Evolutionary conservation across 92 coral and sea anemone species (phyloP), one percentile per base, ranked within the genome.

Genomic region (Plumapathes pennacea): DNA sequence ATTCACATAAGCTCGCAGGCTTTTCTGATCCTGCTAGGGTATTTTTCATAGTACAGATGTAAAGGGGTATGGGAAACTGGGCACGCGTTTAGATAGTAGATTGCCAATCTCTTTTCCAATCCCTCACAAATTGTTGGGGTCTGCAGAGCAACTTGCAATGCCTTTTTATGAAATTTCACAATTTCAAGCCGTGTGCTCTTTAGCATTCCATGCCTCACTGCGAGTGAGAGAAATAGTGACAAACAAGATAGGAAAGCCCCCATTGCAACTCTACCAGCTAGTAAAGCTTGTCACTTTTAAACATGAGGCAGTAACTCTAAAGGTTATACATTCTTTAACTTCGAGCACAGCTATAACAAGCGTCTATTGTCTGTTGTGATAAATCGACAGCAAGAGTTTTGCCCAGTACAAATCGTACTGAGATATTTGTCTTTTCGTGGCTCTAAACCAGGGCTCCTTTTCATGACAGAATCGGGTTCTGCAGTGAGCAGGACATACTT

Each of bases 161-260:
- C 50, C 61, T 7, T 42, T 17, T 64, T 64, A 64, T 23, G 61
- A 53, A 15, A 64, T 50, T n/a, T 32, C 31, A 20, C 60, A 50
- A 24, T 50, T 64, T 3, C n/a, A 51, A 50, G 72, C 62, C 4
- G 33, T 64, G 72, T 64, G 60, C n/a, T n/a, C n/a, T n/a, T n/a
- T n/a, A n/a, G n/a, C n/a, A n/a, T n/a, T n/a, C n/a, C n/a, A n/a
- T n/a, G n/a, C n/a, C n/a, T n/a, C n/a, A n/a, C n/a, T n/a, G n/a
- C n/a, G n/a, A n/a, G n/a, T n/a, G n/a, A n/a, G n/a, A n/a, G n/a
- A n/a, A n/a, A n/a, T n/a, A n/a, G n/a, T n/a, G n/a, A n/a, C n/a
- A n/a, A n/a, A n/a, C n/a, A n/a, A n/a, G n/a, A n/a, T n/a, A n/a
- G n/a, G n/a, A n/a, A n/a, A n/a, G n/a, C n/a, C n/a, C n/a, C n/a